Conservation (phyloP, 2,113 vertebrate genomes). For the Danionella cerebrum region DNA sequence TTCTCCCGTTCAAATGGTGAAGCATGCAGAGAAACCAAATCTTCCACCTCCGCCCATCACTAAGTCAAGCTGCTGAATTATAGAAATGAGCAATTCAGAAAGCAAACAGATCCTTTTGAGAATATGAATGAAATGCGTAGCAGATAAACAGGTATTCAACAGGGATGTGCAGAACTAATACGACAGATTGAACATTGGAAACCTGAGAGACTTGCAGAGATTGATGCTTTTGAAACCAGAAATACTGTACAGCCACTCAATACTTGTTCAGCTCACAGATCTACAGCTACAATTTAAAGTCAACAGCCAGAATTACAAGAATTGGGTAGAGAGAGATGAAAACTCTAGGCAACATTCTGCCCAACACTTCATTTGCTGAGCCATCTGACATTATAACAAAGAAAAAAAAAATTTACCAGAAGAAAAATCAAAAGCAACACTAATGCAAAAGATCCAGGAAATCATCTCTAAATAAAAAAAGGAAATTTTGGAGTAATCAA, state of each 20-base stretch:
- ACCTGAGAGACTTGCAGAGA: slow-evolving; percentile 32
- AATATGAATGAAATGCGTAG: not conserved
- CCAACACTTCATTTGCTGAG: not conserved
- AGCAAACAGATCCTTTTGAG: not conserved
- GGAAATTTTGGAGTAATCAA: not conserved
- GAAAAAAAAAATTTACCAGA: not conserved
- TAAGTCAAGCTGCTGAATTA: not conserved
- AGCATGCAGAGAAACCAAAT: too few species aligned
- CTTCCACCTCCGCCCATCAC: not conserved
- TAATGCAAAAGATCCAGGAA: not conserved
- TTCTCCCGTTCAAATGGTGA: not conserved
- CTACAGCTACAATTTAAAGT: not conserved
- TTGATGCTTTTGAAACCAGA: slow-evolving; percentile 5
- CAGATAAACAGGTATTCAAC: not conserved
- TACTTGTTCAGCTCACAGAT: not conserved
- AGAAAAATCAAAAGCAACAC: not conserved
- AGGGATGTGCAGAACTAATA: not conserved
- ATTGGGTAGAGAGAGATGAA: not conserved
- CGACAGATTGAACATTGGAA: slow-evolving; percentile 5
- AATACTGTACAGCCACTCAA: slow-evolving; percentile 5
- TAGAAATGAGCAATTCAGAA: not conserved
- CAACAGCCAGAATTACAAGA: not conserved
- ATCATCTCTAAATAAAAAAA: not conserved
- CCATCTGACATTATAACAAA: not conserved
- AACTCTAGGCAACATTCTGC: not conserved